Evolutionary conservation across 2,113 vertebrate species (phyloP).

Genomic region (Peromyscus californicus): DNA sequence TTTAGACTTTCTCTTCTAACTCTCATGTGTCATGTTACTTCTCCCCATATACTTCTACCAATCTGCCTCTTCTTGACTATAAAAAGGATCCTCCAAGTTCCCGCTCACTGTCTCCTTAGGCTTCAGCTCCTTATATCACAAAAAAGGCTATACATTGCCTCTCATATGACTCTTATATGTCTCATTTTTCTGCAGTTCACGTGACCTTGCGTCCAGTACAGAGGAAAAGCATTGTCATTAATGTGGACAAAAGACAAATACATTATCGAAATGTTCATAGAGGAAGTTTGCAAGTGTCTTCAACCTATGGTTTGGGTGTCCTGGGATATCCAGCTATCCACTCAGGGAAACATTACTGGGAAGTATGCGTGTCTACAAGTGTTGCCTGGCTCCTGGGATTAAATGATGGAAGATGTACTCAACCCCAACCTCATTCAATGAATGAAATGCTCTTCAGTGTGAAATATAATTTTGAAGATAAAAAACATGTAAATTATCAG

Average conservation of each 20-base stretch:
- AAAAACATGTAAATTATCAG: too few species aligned
- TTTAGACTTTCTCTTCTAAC: neutral
- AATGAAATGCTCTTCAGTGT: too few species aligned
- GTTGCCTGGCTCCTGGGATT: too few species aligned
- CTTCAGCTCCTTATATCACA: neutral
- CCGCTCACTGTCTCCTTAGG: neutral
- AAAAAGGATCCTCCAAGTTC: neutral
- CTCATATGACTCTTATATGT: neutral
- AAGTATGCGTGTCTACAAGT: too few species aligned
- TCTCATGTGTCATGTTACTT: neutral
- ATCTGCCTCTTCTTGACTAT: neutral
- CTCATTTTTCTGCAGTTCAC: neutral
- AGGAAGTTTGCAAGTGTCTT: too few species aligned
- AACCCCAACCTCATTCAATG: too few species aligned
- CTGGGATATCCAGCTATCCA: neutral
- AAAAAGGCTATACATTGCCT: neutral
- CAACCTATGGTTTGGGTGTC: fast-evolving
- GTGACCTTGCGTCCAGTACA: neutral
- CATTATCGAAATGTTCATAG: fast-evolving
- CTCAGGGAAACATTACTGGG: too few species aligned
- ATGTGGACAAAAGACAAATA: neutral
- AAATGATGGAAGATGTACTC: too few species aligned
- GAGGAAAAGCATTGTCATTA: fast-evolving
- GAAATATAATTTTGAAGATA: too few species aligned
- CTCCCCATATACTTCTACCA: neutral